These are phyloP conservation scores for Listrodromus nycthemerus DNA, from an alignment of 2,888 invertebrate species.

Conservation along the genomic window DNA sequence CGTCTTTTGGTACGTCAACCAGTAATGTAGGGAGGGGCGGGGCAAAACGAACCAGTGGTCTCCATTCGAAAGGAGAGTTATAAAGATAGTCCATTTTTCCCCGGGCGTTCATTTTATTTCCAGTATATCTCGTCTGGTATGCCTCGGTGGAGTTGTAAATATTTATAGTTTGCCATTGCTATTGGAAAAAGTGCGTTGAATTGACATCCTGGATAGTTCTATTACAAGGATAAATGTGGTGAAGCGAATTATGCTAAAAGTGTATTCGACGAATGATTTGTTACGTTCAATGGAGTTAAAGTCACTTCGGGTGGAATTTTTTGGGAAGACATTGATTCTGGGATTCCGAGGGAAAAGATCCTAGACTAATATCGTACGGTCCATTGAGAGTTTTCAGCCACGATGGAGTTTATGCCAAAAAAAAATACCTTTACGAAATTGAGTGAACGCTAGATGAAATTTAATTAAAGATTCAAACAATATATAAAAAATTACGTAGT, in stretches of 20 bases:
- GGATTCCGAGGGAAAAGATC: background rate
- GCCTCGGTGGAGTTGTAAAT: background rate
- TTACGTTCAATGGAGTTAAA: background rate
- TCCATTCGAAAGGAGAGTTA: background rate
- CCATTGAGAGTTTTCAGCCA: background rate
- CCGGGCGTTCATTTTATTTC: background rate
- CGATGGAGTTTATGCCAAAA: no score
- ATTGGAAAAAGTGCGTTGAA: background rate
- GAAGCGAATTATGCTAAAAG: background rate
- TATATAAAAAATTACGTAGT: no score
- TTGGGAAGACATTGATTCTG: background rate
- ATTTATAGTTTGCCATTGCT: slow-evolving; percentile 11
- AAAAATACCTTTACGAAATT: no score
- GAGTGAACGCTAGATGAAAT: no score
- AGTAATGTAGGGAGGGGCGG: background rate
- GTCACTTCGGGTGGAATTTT: background rate
- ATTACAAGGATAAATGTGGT: background rate
- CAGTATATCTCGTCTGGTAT: background rate
- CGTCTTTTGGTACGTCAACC: background rate
- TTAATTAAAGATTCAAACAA: no score
- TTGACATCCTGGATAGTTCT: background rate
- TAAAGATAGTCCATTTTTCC: background rate
- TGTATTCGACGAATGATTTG: background rate
- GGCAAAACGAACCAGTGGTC: background rate
- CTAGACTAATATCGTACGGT: background rate